These are phyloP conservation scores for Lithobates pipiens DNA, from an alignment of 2,797 vertebrate genomes.

Conservation along the genomic window DNA sequence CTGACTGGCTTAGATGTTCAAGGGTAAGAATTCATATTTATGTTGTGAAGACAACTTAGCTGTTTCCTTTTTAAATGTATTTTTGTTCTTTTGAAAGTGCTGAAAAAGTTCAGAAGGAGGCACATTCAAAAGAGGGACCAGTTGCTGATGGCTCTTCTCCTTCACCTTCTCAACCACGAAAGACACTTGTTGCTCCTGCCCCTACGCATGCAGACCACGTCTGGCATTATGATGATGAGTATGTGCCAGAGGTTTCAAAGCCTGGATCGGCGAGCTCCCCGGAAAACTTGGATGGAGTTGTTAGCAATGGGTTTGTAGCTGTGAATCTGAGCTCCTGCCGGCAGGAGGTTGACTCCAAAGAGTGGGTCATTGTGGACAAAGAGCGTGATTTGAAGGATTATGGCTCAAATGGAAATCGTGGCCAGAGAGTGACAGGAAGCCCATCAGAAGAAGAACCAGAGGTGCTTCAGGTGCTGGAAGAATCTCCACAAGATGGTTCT, in stretches of 20 bases:
- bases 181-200: slow-evolving; percentile 65
- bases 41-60: too few species aligned
- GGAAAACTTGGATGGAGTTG: slow-evolving; percentile 87
- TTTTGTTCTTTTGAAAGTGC: slow-evolving; percentile 73
- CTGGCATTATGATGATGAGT: slow-evolving; percentile 95
- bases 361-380: slow-evolving; percentile 96
- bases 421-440: slow-evolving; percentile 83
- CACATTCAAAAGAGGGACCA: slow-evolving; percentile 68
- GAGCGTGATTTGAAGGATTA: slow-evolving; percentile 85
- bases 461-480: slow-evolving; percentile 73
- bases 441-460: slow-evolving; percentile 90
- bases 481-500: slow-evolving; percentile 76
- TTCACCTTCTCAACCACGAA: slow-evolving; percentile 67
- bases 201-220: slow-evolving; percentile 77
- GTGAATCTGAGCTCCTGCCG: slow-evolving; percentile 92
- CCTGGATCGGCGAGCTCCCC: slow-evolving; percentile 83
- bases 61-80: neutral
- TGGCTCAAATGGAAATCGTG: slow-evolving; percentile 78
- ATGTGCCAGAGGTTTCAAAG: slow-evolving; percentile 85
- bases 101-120: slow-evolving; percentile 80
- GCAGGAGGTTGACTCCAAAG: slow-evolving; percentile 91
- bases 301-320: slow-evolving; percentile 92
- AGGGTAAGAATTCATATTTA: too few species aligned
- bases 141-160: slow-evolving; percentile 66
- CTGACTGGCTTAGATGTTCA: too few species aligned